Base-by-base conservation (phyloP, 2,113 vertebrate genomes). In the Laterallus jamaicensis region DNA sequence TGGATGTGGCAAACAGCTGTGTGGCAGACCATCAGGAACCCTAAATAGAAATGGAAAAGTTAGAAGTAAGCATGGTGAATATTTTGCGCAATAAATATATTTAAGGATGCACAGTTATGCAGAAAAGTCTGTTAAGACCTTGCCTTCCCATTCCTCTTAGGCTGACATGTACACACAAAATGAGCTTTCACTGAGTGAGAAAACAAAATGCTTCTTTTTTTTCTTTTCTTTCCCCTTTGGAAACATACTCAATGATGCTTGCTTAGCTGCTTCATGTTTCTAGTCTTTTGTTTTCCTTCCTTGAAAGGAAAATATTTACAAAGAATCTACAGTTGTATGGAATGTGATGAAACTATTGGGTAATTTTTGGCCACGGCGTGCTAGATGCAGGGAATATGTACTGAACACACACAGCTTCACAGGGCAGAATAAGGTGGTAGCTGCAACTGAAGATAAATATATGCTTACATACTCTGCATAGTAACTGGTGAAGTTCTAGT, bases 281-380 rank as follows among this genome's bases (percentile, higher is more conserved):
- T 87, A 14, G 50, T 58, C 47, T 67, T 92, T 54, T 71, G 44
- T 92, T 81, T 94, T 58, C 50, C 91, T 75, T 93, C 64, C 90
- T 95, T 93, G 92, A 94, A 96, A 94, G 80, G 92, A 93, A 93
- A 95, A 96, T 86, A 88, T 92, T 96, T 93, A 97, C 91, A 97
- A 90, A 95, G 95, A 18, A 28, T 67, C 87, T 86, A 88, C 93
- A n/a, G 24, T 97, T 94, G 92, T 95, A 82, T 85, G 86, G 84
- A 96, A 82, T 67, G 68, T 4, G 54, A 90, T 25, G n/a, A 87
- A 92, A 55, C 28, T n/a, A 50, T 49, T 37, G 59, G 74, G 52
- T 69, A 73, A 58, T 74, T 64, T 32, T 64, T 85, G 42, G n/a
- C 75, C 56, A 80, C 64, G 42, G 44, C 60, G 83, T 50, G 73